A percentile compares a stretch with the other conserved stretches of the same genome.
Evolutionary conservation across 2,113 vertebrate genomes (phyloP).

Genomic region (Strigops habroptila): DNA sequence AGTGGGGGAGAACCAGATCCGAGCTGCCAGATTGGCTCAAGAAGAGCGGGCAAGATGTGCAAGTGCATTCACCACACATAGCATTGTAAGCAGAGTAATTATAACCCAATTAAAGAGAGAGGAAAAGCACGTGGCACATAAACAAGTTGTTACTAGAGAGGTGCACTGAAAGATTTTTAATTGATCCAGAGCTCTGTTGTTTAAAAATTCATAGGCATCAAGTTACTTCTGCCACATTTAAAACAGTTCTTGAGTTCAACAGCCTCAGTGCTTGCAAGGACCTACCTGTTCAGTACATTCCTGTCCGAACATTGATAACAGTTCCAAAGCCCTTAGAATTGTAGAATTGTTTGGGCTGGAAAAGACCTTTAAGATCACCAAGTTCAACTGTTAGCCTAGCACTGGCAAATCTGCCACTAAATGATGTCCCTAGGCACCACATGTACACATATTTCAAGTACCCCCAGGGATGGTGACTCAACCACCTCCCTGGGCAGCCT

Average conservation of each 20-base stretch:
- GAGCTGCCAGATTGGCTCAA: neutral
- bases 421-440: neutral
- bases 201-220: slow-evolving; percentile 1
- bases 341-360: neutral
- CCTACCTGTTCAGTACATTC: neutral
- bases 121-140: neutral
- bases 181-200: neutral
- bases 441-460: neutral
- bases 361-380: neutral
- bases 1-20: neutral
- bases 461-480: neutral
- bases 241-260: neutral
- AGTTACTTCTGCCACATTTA: neutral
- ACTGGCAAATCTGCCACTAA: neutral
- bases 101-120: neutral
- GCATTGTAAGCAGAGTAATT: neutral
- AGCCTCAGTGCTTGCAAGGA: neutral
- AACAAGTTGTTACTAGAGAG: neutral
- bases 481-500: neutral
- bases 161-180: slow-evolving; percentile 4
- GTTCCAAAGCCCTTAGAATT: neutral
- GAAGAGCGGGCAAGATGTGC: neutral
- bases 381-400: neutral
- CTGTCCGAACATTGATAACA: no score
- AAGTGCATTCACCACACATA: neutral